A percentile compares a stretch with the other conserved stretches of the same genome.
Evolutionary conservation across 2,888 invertebrate species (phyloP).

Genomic region (Phortica okadai): DNA sequence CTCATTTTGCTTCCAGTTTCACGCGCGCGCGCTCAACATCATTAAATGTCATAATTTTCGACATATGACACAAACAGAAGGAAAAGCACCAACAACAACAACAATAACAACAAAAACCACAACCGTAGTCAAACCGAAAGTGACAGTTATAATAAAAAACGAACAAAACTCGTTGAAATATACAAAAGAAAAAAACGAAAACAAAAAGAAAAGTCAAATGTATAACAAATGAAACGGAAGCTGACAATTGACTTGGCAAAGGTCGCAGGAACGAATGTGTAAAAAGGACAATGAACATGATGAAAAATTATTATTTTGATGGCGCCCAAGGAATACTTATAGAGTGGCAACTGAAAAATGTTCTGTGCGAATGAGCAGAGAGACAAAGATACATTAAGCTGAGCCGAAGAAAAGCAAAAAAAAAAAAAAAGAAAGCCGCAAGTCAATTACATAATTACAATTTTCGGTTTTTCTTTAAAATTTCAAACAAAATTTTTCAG

Average conservation of each 20-base stretch:
- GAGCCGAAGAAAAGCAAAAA: not conserved
- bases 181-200: not conserved
- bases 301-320: slow-evolving; percentile 21
- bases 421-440: slow-evolving; percentile 16
- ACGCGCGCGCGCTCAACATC: slow-evolving; percentile 1
- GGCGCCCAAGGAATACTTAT: slow-evolving; percentile 6
- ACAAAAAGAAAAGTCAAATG: slow-evolving; percentile 28
- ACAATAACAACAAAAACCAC: not conserved
- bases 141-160: slow-evolving; percentile 25
- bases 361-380: not conserved
- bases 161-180: not conserved
- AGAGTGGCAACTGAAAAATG: not conserved
- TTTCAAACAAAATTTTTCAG: not conserved
- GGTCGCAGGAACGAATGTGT: slow-evolving; percentile 18
- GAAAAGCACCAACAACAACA: not conserved
- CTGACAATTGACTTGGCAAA: slow-evolving; percentile 31
- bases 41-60: slow-evolving; percentile 63
- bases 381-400: not conserved
- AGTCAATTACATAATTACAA: slow-evolving; percentile 33
- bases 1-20: not conserved
- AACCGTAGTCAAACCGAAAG: not conserved
- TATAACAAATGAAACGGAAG: slow-evolving; percentile 38
- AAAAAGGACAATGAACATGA: slow-evolving; percentile 13
- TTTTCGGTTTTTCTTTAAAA: not conserved
- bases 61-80: slow-evolving; percentile 53